These are phyloP conservation scores for Agrotis exclamationis DNA, from an alignment of 2,888 invertebrate species.

Conservation along the genomic window DNA sequence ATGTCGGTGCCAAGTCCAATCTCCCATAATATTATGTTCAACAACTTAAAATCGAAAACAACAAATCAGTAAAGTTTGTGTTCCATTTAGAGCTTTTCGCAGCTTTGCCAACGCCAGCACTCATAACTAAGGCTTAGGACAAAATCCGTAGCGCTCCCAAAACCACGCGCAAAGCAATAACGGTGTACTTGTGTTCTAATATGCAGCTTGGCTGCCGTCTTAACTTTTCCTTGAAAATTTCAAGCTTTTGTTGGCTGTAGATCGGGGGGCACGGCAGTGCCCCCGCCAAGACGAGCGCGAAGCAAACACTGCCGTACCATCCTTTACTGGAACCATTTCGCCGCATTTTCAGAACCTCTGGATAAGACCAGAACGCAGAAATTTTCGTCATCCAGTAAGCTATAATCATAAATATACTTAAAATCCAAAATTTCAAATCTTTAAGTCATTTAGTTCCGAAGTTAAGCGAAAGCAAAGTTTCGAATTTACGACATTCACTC, in stretches of 20 bases:
- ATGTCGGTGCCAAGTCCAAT: neutral
- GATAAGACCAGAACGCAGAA: no score
- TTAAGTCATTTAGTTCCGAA: no score
- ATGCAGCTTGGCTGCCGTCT: slow-evolving; percentile 2
- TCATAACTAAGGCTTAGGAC: slow-evolving; percentile 37
- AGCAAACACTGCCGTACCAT: no score
- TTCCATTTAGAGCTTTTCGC: slow-evolving; percentile 6
- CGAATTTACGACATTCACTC: no score
- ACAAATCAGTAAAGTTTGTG: slow-evolving; percentile 12
- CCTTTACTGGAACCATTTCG: no score
- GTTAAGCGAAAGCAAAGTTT: no score
- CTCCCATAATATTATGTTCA: slow-evolving; percentile 16
- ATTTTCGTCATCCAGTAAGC: no score
- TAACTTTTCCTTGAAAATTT: slow-evolving; percentile 4
- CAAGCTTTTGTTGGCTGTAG: slow-evolving; percentile 9
- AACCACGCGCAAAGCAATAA: slow-evolving; percentile 22
- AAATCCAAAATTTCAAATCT: no score
- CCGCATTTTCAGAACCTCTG: no score
- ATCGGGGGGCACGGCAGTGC: no score
- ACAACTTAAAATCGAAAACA: slow-evolving; percentile 5
- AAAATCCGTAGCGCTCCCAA: slow-evolving; percentile 2
- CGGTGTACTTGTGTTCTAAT: slow-evolving; percentile 1
- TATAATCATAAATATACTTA: no score
- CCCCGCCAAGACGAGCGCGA: no score
- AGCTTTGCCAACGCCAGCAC: slow-evolving; percentile 7